Conservation (phyloP, 2,888 invertebrate species). For the Cheilosia vernalis region DNA sequence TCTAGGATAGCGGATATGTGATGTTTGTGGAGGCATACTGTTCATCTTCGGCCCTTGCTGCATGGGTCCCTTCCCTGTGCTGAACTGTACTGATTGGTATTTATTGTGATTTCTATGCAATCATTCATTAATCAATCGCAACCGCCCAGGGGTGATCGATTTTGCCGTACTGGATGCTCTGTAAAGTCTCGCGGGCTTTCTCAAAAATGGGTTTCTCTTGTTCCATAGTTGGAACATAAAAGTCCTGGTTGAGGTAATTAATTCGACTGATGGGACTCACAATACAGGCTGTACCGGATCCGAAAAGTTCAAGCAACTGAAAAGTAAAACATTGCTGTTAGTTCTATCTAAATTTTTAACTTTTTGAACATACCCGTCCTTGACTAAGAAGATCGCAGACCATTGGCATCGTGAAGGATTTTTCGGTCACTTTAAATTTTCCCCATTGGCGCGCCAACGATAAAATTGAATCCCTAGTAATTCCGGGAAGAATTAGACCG, state of each 20-base stretch:
- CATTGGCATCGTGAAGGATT: conserved; percentile 92
- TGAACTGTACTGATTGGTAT: conserved; percentile 51
- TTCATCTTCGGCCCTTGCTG: background rate
- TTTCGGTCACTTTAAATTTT: conserved; percentile 92
- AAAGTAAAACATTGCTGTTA: conserved; percentile 24
- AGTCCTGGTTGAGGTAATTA: conserved; percentile 88
- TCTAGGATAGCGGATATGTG: conserved; percentile 1
- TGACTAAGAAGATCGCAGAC: conserved; percentile 89
- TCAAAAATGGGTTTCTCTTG: conserved; percentile 90
- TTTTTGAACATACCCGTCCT: conserved; percentile 89
- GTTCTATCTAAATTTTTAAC: background rate
- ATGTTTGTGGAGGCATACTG: background rate
- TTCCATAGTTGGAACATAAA: conserved; percentile 89
- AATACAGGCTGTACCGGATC: conserved; percentile 98
- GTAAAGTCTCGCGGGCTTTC: conserved; percentile 89
- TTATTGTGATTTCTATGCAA: background rate
- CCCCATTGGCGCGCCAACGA: conserved; percentile 92
- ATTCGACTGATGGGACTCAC: conserved; percentile 96
- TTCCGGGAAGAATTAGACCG: conserved; percentile 97
- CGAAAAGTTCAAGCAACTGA: conserved; percentile 97
- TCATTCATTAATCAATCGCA: conserved; percentile 84
- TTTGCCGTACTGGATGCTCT: conserved; percentile 95
- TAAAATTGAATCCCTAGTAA: conserved; percentile 94
- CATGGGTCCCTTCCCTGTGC: background rate
- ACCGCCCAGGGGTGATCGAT: conserved; percentile 92